phyloP scores from a whole-genome alignment of 2,113 vertebrate species.

The Acrocephalus kingi region DNA sequence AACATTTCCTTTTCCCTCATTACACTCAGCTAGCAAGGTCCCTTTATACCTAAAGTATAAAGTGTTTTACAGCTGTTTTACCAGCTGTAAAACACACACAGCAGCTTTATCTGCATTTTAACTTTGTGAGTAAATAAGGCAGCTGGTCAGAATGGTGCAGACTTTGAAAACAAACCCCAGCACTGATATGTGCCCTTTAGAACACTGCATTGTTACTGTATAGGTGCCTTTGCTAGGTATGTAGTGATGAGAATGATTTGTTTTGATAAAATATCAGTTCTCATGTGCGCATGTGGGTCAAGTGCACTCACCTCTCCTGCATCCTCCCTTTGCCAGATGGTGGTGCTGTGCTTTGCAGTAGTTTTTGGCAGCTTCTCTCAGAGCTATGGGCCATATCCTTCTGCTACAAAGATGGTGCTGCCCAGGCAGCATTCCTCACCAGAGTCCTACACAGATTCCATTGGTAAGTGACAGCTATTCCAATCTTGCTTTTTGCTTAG shows the following conservation, averaged over 20 bases:
- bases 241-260: background rate
- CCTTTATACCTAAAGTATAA: background rate
- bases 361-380: conserved; percentile 92
- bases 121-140: background rate
- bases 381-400: conserved; percentile 81
- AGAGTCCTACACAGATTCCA: conserved; percentile 88
- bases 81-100: background rate
- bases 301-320: background rate
- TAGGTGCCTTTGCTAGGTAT: background rate
- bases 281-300: background rate
- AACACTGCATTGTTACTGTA: background rate
- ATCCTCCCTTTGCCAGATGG: conserved; percentile 75
- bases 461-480: conserved; percentile 74
- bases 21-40: background rate
- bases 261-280: background rate
- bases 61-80: no score
- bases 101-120: background rate
- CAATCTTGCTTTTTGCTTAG: background rate
- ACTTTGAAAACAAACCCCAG: background rate
- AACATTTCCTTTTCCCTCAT: background rate
- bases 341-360: conserved; percentile 91
- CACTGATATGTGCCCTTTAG: background rate
- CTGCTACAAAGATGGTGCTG: conserved; percentile 81
- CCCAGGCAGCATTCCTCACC: conserved; percentile 78
- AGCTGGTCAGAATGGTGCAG: background rate